phyloP scores from a whole-genome alignment of 2,888 invertebrate genomes.

The Eupeodes latifasciatus region DNA sequence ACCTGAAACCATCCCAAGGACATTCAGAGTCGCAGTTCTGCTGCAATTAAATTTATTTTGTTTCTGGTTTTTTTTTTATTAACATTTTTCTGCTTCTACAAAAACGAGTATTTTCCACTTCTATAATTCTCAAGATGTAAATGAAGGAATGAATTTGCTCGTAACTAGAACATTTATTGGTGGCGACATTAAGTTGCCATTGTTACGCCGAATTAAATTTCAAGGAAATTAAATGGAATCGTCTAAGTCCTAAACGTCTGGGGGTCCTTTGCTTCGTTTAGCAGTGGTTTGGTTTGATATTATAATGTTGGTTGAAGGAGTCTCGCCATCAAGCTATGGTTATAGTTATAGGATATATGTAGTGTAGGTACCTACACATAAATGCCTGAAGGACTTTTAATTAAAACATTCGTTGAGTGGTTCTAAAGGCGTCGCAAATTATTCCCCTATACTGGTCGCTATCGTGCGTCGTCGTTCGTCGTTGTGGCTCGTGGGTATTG shows the following conservation, averaged over 20 bases:
- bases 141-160: slow-evolving; percentile 65
- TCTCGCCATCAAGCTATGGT: slow-evolving; percentile 18
- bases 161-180: slow-evolving; percentile 65
- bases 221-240: slow-evolving; percentile 69
- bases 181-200: slow-evolving; percentile 68
- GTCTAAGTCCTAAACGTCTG: slow-evolving; percentile 27
- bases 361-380: not conserved
- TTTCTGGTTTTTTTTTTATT: slow-evolving; percentile 21
- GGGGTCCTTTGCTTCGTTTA: not conserved
- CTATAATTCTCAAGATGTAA: slow-evolving; percentile 65
- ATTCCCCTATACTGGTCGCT: slow-evolving; percentile 23
- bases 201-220: slow-evolving; percentile 72
- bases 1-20: not conserved
- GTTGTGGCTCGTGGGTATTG: not conserved
- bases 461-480: not conserved
- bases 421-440: slow-evolving; percentile 47
- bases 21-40: not conserved
- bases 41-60: slow-evolving; percentile 37
- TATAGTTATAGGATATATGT: too few species aligned
- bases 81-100: not conserved
- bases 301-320: slow-evolving; percentile 30
- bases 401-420: slow-evolving; percentile 62
- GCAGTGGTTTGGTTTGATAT: not conserved
- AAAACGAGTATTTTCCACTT: slow-evolving; percentile 38
- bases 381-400: slow-evolving; percentile 62